Evolutionary conservation across 2,113 vertebrate genomes (phyloP).

Genomic region (Myxocyprinus asiaticus): DNA sequence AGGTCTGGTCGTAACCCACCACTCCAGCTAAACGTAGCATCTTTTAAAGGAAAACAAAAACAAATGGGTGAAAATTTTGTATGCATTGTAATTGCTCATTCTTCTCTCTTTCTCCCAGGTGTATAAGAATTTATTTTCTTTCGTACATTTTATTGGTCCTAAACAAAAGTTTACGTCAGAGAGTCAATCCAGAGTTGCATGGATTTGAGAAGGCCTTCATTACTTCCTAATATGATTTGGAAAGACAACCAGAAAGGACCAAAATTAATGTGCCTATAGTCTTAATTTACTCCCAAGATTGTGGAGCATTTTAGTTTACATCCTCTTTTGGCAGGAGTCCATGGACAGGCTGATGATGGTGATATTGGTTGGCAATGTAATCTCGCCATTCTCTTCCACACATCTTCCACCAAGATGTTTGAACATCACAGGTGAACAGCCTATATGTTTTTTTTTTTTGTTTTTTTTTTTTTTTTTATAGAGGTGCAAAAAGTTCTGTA

Average conservation of each 20-base stretch:
- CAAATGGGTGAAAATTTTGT: background rate
- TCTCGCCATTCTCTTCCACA: no score
- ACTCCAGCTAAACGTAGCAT: background rate
- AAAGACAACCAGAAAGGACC: slow-evolving; percentile 81
- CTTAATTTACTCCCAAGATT: slow-evolving; percentile 82
- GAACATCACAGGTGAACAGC: slow-evolving; percentile 60
- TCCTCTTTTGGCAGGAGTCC: slow-evolving; percentile 77
- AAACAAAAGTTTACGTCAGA: slow-evolving; percentile 80
- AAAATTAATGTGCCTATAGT: slow-evolving; percentile 99
- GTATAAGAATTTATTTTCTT: slow-evolving; percentile 8
- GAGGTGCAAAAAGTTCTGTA: no score
- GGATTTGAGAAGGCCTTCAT: slow-evolving; percentile 80
- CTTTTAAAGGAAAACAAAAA: background rate
- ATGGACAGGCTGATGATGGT: no score
- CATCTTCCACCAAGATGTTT: no score
- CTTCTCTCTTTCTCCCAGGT: background rate
- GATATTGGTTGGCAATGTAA: background rate
- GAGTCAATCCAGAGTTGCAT: slow-evolving; percentile 86
- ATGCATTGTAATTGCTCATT: background rate
- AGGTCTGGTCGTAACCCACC: background rate
- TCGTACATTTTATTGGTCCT: slow-evolving; percentile 84
- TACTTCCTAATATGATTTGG: slow-evolving; percentile 6
- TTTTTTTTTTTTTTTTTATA: slow-evolving; percentile 74
- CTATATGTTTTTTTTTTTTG: slow-evolving; percentile 87
- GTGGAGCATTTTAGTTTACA: slow-evolving; percentile 23